Evolutionary conservation across 2,797 vertebrate genomes (phyloP).

Genomic region (Trematocara caparti): DNA sequence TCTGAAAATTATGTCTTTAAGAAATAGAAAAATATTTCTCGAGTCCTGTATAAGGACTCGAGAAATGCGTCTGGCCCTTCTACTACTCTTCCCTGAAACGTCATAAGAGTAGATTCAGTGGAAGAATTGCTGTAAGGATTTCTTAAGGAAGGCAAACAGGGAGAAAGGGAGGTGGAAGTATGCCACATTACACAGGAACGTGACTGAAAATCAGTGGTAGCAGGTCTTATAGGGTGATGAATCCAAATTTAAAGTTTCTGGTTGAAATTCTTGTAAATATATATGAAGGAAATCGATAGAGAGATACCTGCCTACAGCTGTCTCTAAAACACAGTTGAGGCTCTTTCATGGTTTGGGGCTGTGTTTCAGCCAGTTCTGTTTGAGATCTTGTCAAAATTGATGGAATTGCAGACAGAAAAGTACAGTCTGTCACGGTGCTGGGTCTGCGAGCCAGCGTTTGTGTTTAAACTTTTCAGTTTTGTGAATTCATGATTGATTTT

Average conservation of each 20-base stretch:
- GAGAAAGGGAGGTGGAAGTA: neutral
- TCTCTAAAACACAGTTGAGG: neutral
- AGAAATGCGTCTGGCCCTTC: neutral
- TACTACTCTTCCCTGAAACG: neutral
- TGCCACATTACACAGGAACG: neutral
- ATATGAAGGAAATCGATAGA: neutral
- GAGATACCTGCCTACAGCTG: neutral
- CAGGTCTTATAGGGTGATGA: neutral
- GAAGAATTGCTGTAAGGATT: neutral
- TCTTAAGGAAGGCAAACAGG: neutral
- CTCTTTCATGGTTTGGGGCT: neutral
- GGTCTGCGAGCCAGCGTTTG: neutral
- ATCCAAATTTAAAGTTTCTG: neutral
- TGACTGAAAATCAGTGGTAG: neutral
- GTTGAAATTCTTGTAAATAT: neutral
- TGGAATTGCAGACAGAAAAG: neutral
- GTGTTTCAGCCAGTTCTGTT: neutral
- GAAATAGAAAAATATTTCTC: neutral
- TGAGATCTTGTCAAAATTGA: neutral
- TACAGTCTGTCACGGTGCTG: neutral
- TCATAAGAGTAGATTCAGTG: neutral
- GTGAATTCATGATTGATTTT: neutral
- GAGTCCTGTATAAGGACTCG: neutral
- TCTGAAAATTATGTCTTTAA: neutral
- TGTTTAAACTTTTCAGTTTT: neutral